A percentile compares a stretch with the other conserved stretches of the same genome.
Evolutionary conservation across 2,113 vertebrate genomes (phyloP).

Genomic region (Callipepla squamata): DNA sequence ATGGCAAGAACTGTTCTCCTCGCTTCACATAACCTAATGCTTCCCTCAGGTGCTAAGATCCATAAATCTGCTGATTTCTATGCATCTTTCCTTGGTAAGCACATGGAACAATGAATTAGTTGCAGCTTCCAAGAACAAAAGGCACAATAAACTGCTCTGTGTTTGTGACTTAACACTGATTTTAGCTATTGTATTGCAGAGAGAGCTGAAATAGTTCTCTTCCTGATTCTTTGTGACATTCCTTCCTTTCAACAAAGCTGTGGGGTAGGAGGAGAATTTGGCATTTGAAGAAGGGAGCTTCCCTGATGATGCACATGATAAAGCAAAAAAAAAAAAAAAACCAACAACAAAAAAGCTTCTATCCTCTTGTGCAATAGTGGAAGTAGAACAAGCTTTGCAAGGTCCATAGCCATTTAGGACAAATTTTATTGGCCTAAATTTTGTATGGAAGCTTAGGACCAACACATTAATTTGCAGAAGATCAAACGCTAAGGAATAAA

Average conservation of each 20-base stretch:
- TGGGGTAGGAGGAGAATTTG: neutral
- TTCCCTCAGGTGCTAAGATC: neutral
- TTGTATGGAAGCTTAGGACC: neutral
- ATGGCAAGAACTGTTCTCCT: neutral
- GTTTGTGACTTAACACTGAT: too few species aligned
- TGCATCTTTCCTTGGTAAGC: neutral
- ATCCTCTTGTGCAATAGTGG: neutral
- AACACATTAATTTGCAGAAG: neutral
- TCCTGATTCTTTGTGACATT: neutral
- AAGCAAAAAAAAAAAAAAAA: neutral
- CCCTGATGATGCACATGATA: neutral
- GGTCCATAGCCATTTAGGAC: neutral
- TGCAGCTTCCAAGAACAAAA: neutral
- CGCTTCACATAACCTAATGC: neutral
- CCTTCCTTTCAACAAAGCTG: neutral
- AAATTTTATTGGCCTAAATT: neutral
- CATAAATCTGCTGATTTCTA: neutral
- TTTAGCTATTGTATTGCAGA: too few species aligned
- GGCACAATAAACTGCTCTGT: too few species aligned
- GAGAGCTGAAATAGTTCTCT: neutral
- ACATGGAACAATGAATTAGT: neutral
- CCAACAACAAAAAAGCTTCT: neutral
- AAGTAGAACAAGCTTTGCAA: neutral
- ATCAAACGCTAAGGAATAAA: neutral
- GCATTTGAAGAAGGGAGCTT: neutral